A percentile compares a stretch with the other conserved stretches of the same genome.
Evolutionary conservation across 2,113 vertebrate species (phyloP).

Genomic region (Gulo gulo): DNA sequence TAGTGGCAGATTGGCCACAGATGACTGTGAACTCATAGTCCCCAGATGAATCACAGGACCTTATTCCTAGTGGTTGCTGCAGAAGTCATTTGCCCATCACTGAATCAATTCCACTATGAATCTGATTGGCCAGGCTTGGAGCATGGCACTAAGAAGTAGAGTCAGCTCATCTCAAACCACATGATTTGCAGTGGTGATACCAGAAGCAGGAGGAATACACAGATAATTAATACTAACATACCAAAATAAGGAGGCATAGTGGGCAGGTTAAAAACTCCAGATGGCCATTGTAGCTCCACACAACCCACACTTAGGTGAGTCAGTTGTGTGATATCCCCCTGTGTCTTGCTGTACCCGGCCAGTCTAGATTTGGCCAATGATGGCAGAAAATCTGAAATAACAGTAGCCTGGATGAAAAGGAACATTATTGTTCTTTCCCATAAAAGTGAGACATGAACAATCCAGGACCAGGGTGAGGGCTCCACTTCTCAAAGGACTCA

Average conservation of each 20-base stretch:
- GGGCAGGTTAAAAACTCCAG: neutral
- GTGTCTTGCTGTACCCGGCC: neutral
- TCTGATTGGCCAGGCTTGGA: neutral
- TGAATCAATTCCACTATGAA: neutral
- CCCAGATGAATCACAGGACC: neutral
- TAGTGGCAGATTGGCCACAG: neutral
- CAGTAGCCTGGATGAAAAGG: neutral
- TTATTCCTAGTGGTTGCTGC: neutral
- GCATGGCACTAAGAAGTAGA: neutral
- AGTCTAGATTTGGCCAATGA: neutral
- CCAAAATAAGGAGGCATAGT: neutral
- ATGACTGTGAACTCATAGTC: neutral
- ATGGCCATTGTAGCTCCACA: neutral
- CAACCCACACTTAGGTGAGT: too few relatives aligned
- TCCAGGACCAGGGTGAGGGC: neutral
- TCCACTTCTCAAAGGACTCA: neutral
- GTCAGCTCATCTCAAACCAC: neutral
- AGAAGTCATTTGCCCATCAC: neutral
- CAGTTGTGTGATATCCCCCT: neutral
- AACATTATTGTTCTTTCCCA: neutral
- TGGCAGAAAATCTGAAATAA: neutral
- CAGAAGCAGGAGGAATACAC: neutral
- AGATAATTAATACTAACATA: neutral
- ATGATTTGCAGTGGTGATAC: neutral
- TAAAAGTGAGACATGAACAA: neutral